Evolutionary conservation across 1,140 invertebrate species (phyloP), one percentile per base, ranked within the genome.

Genomic region (Drosophila pseudoananassae): DNA sequence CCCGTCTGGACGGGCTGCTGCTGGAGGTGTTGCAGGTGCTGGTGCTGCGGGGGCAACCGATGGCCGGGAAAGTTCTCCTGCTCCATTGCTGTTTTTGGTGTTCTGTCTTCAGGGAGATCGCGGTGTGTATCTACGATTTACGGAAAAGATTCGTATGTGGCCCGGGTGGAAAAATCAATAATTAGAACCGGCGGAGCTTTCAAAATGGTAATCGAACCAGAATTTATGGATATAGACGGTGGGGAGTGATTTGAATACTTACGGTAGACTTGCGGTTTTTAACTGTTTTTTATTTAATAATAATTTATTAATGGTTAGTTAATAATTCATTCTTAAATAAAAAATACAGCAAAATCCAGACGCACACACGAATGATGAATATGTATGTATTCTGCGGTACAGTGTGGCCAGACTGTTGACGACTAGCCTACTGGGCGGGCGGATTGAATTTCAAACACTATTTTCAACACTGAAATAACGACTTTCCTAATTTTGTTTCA

Each of bases 291-390:
- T 91, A 91, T 91, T 90, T 88, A 91, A 91, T 88, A 91, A 90
- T 91, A 91, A 91, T 91, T 91, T 90, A 91, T 87, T 88, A 89
- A 88, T 69, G 59, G 52, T 52, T 68, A 57, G 81, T 89, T 88
- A 89, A 88, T 88, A 89, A 91, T 91, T 91, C 84, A 91, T 91
- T 87, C 81, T 91, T 91, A 91, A 91, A 91, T 91, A 91, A 91
- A 91, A 91, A 91, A 90, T 88, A 73, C 90, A 91, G 90, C 85
- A 91, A 91, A 91, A 89, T 90, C 85, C 68, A 73, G 71, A 80
- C 83, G 76, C 66, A 84, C 72, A 74, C 79, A 82, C 83, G 68
- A 70, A 55, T 51, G 51, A 61, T 65, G 47, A 56, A 55, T 77
- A 76, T 68, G 60, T 76, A 77, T 84, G 47, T 71, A 68, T 70